Conservation (phyloP, 2,888 invertebrate species). For the Tanypteryx hageni region DNA sequence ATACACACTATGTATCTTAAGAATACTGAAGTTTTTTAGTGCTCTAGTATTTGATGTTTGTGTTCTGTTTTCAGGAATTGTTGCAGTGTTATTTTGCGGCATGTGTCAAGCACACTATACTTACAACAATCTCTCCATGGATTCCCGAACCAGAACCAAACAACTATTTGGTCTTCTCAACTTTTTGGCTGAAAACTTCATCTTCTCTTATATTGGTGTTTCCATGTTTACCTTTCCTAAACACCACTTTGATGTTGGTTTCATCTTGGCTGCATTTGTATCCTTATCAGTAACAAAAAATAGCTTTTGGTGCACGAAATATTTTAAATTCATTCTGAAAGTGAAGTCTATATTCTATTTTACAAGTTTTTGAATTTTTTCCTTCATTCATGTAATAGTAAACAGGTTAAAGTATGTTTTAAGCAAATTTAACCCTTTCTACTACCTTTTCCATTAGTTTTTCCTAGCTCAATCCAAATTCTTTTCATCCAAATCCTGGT, state of each 20-base stretch:
- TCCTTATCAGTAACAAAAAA: slow-evolving; percentile 78
- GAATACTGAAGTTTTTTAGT: neutral
- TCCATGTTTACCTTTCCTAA: slow-evolving; percentile 99
- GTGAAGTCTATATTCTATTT: no score
- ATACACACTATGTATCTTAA: no score
- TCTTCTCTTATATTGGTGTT: slow-evolving; percentile 98
- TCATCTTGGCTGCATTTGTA: slow-evolving; percentile 96
- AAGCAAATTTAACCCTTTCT: no score
- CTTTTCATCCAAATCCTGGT: no score
- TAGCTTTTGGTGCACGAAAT: neutral
- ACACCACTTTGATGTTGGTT: slow-evolving; percentile 94
- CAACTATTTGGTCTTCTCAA: slow-evolving; percentile 95
- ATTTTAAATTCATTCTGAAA: no score
- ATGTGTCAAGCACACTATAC: slow-evolving; percentile 99
- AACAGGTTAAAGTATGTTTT: no score
- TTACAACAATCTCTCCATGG: slow-evolving; percentile 94
- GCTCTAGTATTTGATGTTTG: slow-evolving; percentile 23
- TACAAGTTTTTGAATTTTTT: no score
- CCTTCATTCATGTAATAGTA: no score
- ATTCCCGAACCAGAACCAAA: slow-evolving; percentile 92
- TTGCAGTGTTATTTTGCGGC: slow-evolving; percentile 98
- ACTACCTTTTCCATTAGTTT: no score
- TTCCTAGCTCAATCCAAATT: no score
- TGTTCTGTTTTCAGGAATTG: slow-evolving; percentile 83
- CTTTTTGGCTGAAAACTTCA: slow-evolving; percentile 98